Base-by-base conservation (phyloP, 2,797 vertebrate genomes). In the Falco rusticolus region DNA sequence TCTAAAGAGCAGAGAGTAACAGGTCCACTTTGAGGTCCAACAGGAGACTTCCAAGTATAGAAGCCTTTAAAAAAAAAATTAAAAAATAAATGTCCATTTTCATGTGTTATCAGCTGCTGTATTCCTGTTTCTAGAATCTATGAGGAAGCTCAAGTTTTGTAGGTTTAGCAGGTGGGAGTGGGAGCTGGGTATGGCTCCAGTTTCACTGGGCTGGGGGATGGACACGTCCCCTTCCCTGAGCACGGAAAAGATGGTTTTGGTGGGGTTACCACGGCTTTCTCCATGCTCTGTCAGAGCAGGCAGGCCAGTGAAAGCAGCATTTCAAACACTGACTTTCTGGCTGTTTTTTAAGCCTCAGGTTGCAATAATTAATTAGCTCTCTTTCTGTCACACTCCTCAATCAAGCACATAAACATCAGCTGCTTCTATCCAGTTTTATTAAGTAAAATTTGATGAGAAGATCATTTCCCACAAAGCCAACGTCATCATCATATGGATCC, bases 21-120 rank as follows among this genome's bases (percentile, higher is more conserved):
- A 71, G 68, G 94, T 91, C 91, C 75, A 87, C 91, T 93, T 95
- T 93, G 94, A 96, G 89, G 92, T 81, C 89, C 92, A 93, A 91
- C 71, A 87, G 81, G 84, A 96, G 84, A 89, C 84, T 95, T 94
- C 77, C 60, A 89, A 89, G 64, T 83, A 80, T 24, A 89, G 78
- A 85, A 94, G 6, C 11, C 53, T 92, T 90, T 34, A 63, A 86
- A 93, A 93, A 59, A 11, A 10, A 10, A 34, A 34, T 47, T 12
- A 24, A 84, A 74, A 57, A 21, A 14, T 18, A 21, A 64, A 21
- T 53, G 48, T 75, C 89, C 29, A 13, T 87, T 93, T 95, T 53
- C 68, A 75, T 57, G 45, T 0, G 0, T 70, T 70, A 31, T 31
- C 47, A 64, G 48, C 63, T 79, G 39, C 76, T 39, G 4, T 13